A percentile compares a stretch with the other conserved stretches of the same genome.
Conservation (phyloP, 2,888 invertebrate genomes). For the Ormyrus pomaceus region DNA sequence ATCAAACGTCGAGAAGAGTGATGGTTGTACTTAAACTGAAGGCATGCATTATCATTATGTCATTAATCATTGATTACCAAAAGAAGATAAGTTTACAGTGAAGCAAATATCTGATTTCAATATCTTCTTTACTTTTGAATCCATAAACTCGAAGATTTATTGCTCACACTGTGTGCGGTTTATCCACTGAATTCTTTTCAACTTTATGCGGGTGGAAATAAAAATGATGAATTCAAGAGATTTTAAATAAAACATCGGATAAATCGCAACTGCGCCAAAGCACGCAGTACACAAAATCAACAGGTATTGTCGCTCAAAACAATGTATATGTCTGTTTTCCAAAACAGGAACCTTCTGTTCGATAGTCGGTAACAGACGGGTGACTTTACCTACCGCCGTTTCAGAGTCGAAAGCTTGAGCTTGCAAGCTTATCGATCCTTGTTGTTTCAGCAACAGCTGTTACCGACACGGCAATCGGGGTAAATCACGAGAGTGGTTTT, state of each 20-base stretch:
- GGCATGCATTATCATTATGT: too few species aligned
- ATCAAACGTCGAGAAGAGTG: too few species aligned
- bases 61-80: too few species aligned
- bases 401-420: background rate
- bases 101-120: too few species aligned
- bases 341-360: background rate
- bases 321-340: too few species aligned
- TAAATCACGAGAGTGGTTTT: background rate
- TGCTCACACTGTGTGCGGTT: too few species aligned
- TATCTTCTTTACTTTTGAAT: too few species aligned
- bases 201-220: background rate
- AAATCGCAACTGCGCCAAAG: background rate
- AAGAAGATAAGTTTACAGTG: too few species aligned
- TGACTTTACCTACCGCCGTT: background rate
- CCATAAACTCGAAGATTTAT: too few species aligned
- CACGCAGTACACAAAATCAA: background rate
- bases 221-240: background rate
- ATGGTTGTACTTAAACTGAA: too few species aligned
- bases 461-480: conserved; percentile 5
- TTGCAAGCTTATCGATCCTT: background rate
- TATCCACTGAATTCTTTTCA: too few species aligned
- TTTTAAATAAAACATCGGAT: background rate
- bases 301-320: background rate
- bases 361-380: background rate
- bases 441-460: background rate